Base-by-base conservation (phyloP, 2,113 vertebrate species). In the Erinaceus europaeus region DNA sequence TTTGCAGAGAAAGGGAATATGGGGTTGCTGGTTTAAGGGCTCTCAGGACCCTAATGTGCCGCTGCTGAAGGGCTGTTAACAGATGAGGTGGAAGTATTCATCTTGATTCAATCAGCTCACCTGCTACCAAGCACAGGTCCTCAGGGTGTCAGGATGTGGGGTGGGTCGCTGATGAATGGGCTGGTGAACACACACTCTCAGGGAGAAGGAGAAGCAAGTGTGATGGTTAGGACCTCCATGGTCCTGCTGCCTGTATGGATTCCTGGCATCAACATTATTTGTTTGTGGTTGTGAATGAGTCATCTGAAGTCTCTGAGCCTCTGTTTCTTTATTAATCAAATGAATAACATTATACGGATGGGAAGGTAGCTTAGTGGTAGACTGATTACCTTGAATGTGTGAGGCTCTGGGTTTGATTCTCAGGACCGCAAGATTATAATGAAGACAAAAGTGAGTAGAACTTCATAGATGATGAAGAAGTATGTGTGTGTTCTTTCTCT, bases 71-170 rank as follows among this genome's bases (percentile, higher is more conserved):
- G 76, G 78, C 82, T 86, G 94, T 89, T 93, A 95, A 95, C 93
- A 92, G 91, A 96, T 89, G 84, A 84, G 73, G 83, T 85, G 86
- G 61, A 94, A 82, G 85, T 72, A 61, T 91, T 91, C 77, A 38
- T 86, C 94, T 94, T 94, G 93, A 94, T 91, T 96, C 89, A 74
- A 57, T 94, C 95, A 92, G 87, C 68, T 88, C 89, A 91, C 93
- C 87, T 88, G 90, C 94, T 93, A 92, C 95, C 91, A 92, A 78
- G 94, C n/a, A 83, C 13, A 84, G 76, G 91, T 75, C 86, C 88
- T 65, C 72, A 61, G 65, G 74, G 79, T 5, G 9, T n/a, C 40
- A 5, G 65, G 67, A 40, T 15, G 29, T 4, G 53, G 48, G 25
- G 53, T 34, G 32, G 52, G 62, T 52, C 52, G 86, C 68, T 59